Evolutionary conservation across 1,140 invertebrate genomes (phyloP), one percentile per base, ranked within the genome.

Genomic region (Pinna nobilis): DNA sequence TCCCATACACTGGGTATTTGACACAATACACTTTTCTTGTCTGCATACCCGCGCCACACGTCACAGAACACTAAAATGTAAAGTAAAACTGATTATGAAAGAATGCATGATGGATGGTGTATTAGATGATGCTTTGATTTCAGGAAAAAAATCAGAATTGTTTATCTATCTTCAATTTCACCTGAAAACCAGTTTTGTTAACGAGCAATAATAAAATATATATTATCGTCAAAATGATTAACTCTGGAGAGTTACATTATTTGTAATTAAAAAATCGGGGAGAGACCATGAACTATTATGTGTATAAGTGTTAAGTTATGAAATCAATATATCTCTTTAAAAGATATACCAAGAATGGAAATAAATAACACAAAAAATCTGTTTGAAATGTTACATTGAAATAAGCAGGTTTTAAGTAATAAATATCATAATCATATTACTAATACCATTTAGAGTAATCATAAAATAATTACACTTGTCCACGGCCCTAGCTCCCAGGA

Each of bases 1-100:
- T 68, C 3, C 78, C 78, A 4, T 50, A 44, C 13, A 73, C 41
- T 6, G 74, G 67, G 28, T 57, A 55, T 90, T 97, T 96, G 81
- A 96, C 94, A 88, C 97, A 98, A 72, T 93, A 91, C 39, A 96
- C 92, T 79, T 92, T 91, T 70, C 94, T 89, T 6, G 82, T 89
- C 74, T 93, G 91, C 1, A 88, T 84, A 15, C 94, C 94, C 39
- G 89, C 89, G 25, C 93, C 93, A 84, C 94, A 95, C 3, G 91
- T 90, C 82, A 90, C 89, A 13, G 92, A 91, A 83, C 94, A 94
- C 93, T 94, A 80, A 59, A 68, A 59, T 41, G 44, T 28, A 50
- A 50, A 37, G 23, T 1, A 18, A 50, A 28, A n/a, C n/a, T n/a
- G n/a, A n/a, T n/a, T n/a, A n/a, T n/a, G n/a, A n/a, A n/a, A n/a